A percentile compares a stretch with the other conserved stretches of the same genome.
Conservation (phyloP, 1,140 invertebrate species). For the Drosophila ohnishii region DNA sequence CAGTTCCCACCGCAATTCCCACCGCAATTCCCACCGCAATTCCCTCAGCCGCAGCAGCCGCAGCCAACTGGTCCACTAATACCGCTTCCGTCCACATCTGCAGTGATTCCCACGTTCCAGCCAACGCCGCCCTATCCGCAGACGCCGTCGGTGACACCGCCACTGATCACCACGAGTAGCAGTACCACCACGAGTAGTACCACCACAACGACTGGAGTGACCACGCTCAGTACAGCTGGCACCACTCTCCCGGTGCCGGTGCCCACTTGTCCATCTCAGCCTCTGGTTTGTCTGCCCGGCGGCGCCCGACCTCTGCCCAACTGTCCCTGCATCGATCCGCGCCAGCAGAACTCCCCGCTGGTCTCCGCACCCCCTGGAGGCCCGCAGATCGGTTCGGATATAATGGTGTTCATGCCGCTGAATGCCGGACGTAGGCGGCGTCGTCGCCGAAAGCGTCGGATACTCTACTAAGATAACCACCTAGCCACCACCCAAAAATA, state of each 20-base stretch:
- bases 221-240: conserved; percentile 38
- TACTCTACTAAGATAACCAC: conserved; percentile 19
- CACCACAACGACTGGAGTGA: conserved; percentile 32
- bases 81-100: conserved; percentile 47
- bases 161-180: conserved; percentile 26
- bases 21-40: conserved; percentile 8
- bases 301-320: conserved; percentile 64
- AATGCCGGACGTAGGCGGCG: conserved; percentile 54
- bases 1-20: conserved; percentile 15
- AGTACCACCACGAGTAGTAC: conserved; percentile 23
- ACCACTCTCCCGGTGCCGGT: conserved; percentile 45
- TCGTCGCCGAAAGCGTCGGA: conserved; percentile 57
- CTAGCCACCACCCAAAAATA: conserved; percentile 4
- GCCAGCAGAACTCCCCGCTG: conserved; percentile 50
- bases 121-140: conserved; percentile 58
- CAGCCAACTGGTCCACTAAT: conserved; percentile 48
- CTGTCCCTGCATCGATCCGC: conserved; percentile 80
- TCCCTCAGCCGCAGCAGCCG: conserved; percentile 9
- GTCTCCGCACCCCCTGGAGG: conserved; percentile 8
- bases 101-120: conserved; percentile 69
- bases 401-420: conserved; percentile 74
- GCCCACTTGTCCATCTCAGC: conserved; percentile 62
- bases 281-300: conserved; percentile 67
- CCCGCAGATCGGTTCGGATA: conserved; percentile 56
- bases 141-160: conserved; percentile 43